Evolutionary conservation across 1,140 invertebrate genomes (phyloP), one percentile per base, ranked within the genome.

Genomic region (Scaptomyza hsui): DNA sequence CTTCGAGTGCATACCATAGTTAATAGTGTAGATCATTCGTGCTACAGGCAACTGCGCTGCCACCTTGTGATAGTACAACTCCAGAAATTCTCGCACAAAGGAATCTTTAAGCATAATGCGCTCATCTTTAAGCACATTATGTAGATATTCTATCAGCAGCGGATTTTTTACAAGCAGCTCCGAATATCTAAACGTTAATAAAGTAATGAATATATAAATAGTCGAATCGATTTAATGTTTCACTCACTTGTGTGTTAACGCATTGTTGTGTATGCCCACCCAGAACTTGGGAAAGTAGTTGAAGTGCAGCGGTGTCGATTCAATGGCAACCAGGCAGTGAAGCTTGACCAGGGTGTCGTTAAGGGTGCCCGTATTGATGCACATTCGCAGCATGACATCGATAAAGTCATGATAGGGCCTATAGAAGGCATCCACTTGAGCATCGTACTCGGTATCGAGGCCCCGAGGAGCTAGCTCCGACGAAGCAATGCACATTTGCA

Each of bases 341-440:
- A 91, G 51, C 51, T 90, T 91, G 0, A 91, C 89, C 35, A 91
- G 67, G 0, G 89, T 89, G 12, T 91, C 91, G 61, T 91, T 91
- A 2, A 91, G 68, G 24, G 78, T 71, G 41, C 91, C 90, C n/a
- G 78, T 91, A 48, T 91, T 91, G 15, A 98, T 95, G 37, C 97
- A 97, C 65, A 98, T 93, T 13, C 97, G 93, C 91, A 97, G 97
- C 93, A 98, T 95, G 15, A 97, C 95, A 90, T 98, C 97, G 72
- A 97, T 94, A 42, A 97, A 94, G 49, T 95, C 94, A 86, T 97
- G 96, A 92, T 97, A 97, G 0, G 96, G 96, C 41, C 94, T 91
- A 89, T 96, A 97, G 90, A 96, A 97, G 48, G 95, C 95, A 26
- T 95, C 92, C 15, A 97, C 91, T 2, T 95, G 95, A 45, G 93